phyloP scores from a whole-genome alignment of 2,113 vertebrate genomes.

The Catharus fuscescens region DNA sequence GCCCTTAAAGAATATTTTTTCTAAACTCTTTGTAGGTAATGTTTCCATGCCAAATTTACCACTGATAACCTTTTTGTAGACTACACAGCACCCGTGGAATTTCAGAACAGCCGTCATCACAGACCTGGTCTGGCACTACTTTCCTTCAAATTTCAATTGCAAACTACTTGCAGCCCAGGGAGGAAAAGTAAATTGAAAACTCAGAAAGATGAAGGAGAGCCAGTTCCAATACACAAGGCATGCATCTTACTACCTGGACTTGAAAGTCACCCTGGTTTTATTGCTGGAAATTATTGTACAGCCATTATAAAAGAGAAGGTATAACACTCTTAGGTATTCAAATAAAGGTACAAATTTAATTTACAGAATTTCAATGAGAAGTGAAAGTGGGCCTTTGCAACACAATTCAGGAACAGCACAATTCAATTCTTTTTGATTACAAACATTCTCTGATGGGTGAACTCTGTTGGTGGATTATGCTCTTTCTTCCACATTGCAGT shows the following conservation, averaged over 20 bases:
- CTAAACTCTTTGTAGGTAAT: neutral
- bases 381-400: neutral
- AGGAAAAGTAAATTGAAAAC: neutral
- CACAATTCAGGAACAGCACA: neutral
- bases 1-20: neutral
- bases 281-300: neutral
- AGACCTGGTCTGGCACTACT: neutral
- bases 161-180: neutral
- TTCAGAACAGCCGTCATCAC: neutral
- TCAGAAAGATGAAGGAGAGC: neutral
- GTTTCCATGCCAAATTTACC: neutral
- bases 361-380: neutral
- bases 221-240: neutral
- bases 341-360: neutral
- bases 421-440: neutral
- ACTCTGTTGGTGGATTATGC: rapidly evolving
- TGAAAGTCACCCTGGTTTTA: neutral
- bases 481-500: neutral
- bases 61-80: neutral
- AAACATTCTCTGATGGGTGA: neutral
- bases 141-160: neutral
- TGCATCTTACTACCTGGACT: neutral
- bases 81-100: neutral
- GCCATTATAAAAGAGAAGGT: neutral
- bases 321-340: neutral